Percentiles rank a stretch among this genome's conserved stretches.
Conservation (phyloP, 1,140 invertebrate species). For the Calycopis cecrops region DNA sequence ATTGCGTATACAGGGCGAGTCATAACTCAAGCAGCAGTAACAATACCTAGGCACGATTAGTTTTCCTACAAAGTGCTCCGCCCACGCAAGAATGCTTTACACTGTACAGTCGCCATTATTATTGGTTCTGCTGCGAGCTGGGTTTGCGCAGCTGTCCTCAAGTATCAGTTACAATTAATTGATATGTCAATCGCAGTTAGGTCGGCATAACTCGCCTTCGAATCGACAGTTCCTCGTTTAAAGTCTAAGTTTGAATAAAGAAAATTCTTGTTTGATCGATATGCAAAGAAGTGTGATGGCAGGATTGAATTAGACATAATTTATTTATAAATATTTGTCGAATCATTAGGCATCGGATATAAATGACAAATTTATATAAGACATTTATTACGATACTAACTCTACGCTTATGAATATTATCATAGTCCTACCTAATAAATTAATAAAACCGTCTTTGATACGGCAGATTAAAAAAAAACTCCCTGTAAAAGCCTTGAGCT, state of each 20-base stretch:
- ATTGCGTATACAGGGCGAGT: background rate
- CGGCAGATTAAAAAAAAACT: too few species aligned
- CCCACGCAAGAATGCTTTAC: slow-evolving; percentile 15
- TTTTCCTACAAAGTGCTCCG: slow-evolving; percentile 12
- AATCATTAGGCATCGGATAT: too few species aligned
- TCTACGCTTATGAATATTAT: too few species aligned
- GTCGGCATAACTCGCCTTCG: slow-evolving; percentile 5
- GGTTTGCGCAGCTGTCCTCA: slow-evolving; percentile 13
- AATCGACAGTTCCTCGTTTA: background rate
- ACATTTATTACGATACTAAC: too few species aligned
- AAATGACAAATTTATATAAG: too few species aligned
- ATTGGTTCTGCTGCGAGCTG: slow-evolving; percentile 7
- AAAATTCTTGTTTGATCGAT: too few species aligned
- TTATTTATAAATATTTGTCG: too few species aligned
- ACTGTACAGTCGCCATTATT: background rate
- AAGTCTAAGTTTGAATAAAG: background rate
- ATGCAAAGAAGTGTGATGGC: too few species aligned
- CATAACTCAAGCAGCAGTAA: slow-evolving; percentile 15
- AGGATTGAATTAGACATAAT: too few species aligned
- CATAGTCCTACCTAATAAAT: too few species aligned
- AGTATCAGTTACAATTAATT: slow-evolving; percentile 22
- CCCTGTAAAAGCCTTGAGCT: too few species aligned
- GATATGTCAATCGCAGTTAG: slow-evolving; percentile 13
- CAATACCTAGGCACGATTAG: slow-evolving; percentile 13
- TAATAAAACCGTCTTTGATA: too few species aligned